Percentiles rank a stretch among this genome's conserved stretches.
Conservation (phyloP, 2,888 invertebrate species). For the Trissolcus japonicus region DNA sequence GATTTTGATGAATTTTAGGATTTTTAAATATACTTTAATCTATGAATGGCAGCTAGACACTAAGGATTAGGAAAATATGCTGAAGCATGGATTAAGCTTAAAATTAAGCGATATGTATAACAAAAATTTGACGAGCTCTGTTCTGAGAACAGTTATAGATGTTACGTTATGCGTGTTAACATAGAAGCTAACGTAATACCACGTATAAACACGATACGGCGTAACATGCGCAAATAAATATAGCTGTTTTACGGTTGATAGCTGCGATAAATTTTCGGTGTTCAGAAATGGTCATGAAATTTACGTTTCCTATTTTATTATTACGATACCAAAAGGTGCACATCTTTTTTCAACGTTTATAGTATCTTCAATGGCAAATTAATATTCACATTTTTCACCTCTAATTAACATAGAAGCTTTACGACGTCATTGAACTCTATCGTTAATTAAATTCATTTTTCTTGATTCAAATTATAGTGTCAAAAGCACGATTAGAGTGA, state of each 20-base stretch:
- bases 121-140: constrained; percentile 36
- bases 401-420: not conserved
- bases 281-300: constrained; percentile 11
- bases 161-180: constrained; percentile 25
- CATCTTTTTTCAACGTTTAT: constrained; percentile 11
- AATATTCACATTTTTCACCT: too few relatives aligned
- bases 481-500: constrained; percentile 36
- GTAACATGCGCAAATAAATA: constrained; percentile 42
- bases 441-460: constrained; percentile 10
- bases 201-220: constrained; percentile 21
- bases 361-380: constrained; percentile 24
- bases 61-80: constrained; percentile 29
- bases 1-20: too few relatives aligned
- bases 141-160: constrained; percentile 17
- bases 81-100: constrained; percentile 48
- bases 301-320: constrained; percentile 14
- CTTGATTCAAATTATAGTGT: not conserved
- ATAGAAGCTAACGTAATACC: constrained; percentile 34
- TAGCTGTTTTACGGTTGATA: constrained; percentile 18
- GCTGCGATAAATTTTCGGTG: constrained; percentile 12
- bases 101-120: constrained; percentile 43
- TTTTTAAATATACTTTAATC: not conserved
- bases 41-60: constrained; percentile 45
- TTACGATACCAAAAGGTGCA: constrained; percentile 24
- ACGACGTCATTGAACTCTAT: constrained; percentile 11